Evolutionary conservation across 2,797 vertebrate genomes (phyloP).

Genomic region (Balearica regulorum): DNA sequence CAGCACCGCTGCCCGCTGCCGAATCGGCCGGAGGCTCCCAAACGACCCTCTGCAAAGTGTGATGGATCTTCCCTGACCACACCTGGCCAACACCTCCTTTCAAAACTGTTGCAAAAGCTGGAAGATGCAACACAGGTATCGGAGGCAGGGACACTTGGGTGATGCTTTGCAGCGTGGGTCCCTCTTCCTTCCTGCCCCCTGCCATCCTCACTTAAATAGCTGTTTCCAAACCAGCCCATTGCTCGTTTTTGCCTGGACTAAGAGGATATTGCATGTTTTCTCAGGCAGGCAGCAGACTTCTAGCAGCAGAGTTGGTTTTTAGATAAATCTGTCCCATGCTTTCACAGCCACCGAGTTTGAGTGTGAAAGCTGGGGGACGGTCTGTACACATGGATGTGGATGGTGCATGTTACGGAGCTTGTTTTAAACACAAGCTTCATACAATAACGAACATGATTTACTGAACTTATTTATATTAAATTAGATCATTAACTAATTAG

Average conservation of each 20-base stretch:
- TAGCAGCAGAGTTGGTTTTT: neutral
- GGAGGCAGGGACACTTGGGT: neutral
- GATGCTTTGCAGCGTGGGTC: accelerated
- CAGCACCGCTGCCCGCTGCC: neutral
- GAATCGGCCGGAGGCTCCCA: accelerated
- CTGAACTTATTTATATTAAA: neutral
- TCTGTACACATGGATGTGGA: accelerated
- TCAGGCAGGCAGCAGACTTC: neutral
- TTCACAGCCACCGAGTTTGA: neutral
- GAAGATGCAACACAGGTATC: neutral
- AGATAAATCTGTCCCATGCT: neutral
- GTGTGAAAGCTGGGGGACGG: neutral
- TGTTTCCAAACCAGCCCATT: neutral
- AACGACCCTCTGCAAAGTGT: neutral
- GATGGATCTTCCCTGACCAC: neutral
- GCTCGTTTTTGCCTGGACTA: neutral
- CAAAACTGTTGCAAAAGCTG: neutral
- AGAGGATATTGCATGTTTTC: neutral
- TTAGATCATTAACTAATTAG: neutral
- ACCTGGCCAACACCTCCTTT: neutral
- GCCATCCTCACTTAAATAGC: neutral
- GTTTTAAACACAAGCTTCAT: neutral
- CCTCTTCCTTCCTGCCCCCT: neutral
- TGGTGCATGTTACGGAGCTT: neutral
- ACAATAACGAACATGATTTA: neutral